Evolutionary conservation across 2,113 vertebrate species (phyloP).

Genomic region (Telmatochromis sp.): DNA sequence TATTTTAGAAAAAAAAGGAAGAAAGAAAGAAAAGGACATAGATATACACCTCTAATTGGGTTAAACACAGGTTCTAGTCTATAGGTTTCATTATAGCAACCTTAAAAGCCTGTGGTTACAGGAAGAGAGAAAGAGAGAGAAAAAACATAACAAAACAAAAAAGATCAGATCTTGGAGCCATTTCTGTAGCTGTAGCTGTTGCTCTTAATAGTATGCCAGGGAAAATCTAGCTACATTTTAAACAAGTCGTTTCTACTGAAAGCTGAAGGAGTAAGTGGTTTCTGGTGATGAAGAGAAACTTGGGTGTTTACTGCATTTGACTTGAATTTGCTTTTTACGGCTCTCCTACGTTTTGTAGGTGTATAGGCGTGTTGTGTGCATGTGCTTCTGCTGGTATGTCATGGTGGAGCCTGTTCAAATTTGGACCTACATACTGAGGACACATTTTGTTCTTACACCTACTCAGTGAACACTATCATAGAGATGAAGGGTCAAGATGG

Average conservation of each 20-base stretch:
- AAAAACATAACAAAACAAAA: background rate
- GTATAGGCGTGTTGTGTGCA: background rate
- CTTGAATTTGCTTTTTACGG: background rate
- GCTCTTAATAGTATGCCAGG: background rate
- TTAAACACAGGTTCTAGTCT: background rate
- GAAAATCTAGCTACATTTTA: background rate
- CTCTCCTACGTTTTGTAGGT: background rate
- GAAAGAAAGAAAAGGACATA: background rate
- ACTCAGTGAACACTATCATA: slow-evolving; percentile 49
- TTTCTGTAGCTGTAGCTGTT: background rate
- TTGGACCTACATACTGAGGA: background rate
- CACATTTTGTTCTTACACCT: slow-evolving; percentile 38
- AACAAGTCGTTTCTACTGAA: background rate
- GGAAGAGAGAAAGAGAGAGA: background rate
- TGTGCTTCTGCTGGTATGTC: background rate
- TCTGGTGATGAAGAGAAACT: background rate
- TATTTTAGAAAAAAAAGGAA: background rate
- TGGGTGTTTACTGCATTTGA: background rate
- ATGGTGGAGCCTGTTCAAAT: background rate
- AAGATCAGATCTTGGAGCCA: background rate
- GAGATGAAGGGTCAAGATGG: slow-evolving; percentile 51
- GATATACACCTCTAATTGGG: background rate
- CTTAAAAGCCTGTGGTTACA: background rate
- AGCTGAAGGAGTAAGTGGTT: background rate
- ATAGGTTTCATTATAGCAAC: background rate